phyloP scores from a whole-genome alignment of 2,888 invertebrate species.

The Drosophila picticornis region DNA sequence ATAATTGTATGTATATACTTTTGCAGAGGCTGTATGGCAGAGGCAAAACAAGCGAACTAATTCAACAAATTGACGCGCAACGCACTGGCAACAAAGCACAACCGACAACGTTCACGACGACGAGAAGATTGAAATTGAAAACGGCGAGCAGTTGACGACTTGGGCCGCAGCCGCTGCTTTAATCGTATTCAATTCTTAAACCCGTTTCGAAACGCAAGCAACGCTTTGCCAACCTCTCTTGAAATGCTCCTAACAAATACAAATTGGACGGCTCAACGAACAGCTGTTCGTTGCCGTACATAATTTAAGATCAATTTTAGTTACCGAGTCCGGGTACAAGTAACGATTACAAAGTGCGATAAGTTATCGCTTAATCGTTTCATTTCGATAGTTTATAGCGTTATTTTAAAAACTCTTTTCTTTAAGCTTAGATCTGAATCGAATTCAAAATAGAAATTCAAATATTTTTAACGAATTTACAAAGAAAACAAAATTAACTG shows the following conservation, averaged over 20 bases:
- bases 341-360: slow-evolving; percentile 26
- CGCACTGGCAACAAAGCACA: slow-evolving; percentile 31
- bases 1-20: slow-evolving; percentile 35
- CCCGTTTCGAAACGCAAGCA: slow-evolving; percentile 54
- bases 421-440: background rate
- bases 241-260: slow-evolving; percentile 25
- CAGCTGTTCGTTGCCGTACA: slow-evolving; percentile 43
- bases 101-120: slow-evolving; percentile 52
- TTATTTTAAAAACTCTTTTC: background rate
- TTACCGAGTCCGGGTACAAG: slow-evolving; percentile 11
- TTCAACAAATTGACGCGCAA: slow-evolving; percentile 25
- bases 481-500: background rate
- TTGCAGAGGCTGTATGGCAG: slow-evolving; percentile 25
- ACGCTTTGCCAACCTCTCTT: slow-evolving; percentile 41
- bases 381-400: slow-evolving; percentile 18
- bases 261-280: slow-evolving; percentile 22
- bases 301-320: background rate
- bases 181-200: slow-evolving; percentile 59
- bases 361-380: slow-evolving; percentile 25
- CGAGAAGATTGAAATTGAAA: slow-evolving; percentile 57
- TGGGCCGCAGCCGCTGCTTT: slow-evolving; percentile 44
- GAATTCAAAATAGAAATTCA: background rate
- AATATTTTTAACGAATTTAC: background rate
- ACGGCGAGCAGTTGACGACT: slow-evolving; percentile 39
- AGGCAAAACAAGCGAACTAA: slow-evolving; percentile 29